Evolutionary conservation across 2,113 vertebrate genomes (phyloP).

Genomic region (Syrrhaptes paradoxus): DNA sequence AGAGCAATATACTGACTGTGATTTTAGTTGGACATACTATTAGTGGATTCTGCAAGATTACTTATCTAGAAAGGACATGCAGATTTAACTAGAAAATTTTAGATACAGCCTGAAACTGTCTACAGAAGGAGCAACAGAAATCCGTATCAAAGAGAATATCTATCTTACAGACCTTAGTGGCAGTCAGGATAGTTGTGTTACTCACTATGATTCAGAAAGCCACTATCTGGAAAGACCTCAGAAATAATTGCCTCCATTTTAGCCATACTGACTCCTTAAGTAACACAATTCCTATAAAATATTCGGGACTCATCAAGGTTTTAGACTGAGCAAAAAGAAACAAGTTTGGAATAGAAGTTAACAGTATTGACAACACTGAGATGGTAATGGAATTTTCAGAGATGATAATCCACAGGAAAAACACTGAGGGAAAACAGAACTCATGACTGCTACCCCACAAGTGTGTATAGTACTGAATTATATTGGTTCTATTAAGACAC

Average conservation of each 20-base stretch:
- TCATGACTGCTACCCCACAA: not conserved
- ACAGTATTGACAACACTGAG: not conserved
- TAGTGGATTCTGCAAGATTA: not conserved
- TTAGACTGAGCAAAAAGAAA: not conserved
- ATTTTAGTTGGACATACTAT: not conserved
- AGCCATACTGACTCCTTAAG: not conserved
- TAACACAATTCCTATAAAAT: not conserved
- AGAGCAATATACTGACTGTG: not conserved
- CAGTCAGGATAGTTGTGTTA: not conserved
- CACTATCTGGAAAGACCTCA: not conserved
- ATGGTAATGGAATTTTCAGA: not conserved
- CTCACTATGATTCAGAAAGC: not conserved
- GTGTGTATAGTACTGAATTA: not conserved
- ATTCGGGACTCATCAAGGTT: not conserved
- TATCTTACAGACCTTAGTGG: not conserved
- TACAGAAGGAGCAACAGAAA: not conserved
- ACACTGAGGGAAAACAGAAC: not conserved
- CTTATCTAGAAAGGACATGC: not conserved
- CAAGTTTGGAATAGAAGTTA: not conserved
- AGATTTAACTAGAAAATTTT: not conserved
- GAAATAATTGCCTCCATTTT: not conserved
- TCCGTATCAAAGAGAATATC: not conserved
- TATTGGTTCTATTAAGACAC: not conserved
- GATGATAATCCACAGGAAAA: not conserved
- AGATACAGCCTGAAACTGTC: not conserved